phyloP scores from a whole-genome alignment of 2,888 invertebrate genomes.

The Caenorhabditis auriculariae region DNA sequence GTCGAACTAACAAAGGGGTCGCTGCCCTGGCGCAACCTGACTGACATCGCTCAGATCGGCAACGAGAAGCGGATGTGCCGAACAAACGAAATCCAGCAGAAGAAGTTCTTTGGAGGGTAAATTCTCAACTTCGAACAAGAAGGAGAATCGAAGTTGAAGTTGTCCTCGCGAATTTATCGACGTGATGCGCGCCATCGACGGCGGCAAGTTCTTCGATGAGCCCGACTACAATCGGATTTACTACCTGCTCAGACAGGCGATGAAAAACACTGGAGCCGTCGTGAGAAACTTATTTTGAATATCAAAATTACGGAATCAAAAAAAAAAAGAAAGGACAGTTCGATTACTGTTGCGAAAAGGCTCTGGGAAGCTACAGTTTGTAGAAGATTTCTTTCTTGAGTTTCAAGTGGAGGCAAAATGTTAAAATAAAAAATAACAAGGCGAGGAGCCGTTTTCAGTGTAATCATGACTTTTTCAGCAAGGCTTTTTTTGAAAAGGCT shows the following conservation, averaged over 20 bases:
- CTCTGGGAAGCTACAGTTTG: background rate
- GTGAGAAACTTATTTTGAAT: no score
- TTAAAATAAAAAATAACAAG: no score
- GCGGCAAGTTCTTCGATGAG: conserved; percentile 51
- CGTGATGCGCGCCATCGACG: conserved; percentile 37
- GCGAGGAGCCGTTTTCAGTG: no score
- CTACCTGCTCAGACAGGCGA: conserved; percentile 35
- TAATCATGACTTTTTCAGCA: no score
- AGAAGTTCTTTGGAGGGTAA: conserved; percentile 49
- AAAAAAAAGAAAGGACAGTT: background rate
- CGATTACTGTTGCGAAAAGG: no score
- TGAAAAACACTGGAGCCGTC: conserved; percentile 35
- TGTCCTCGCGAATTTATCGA: conserved; percentile 51
- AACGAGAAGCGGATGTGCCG: conserved; percentile 40
- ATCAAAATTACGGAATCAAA: conserved; percentile 4
- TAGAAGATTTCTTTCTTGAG: no score
- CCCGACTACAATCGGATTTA: conserved; percentile 50
- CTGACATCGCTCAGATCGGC: conserved; percentile 50
- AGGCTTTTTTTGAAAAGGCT: no score
- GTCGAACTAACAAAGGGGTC: conserved; percentile 51
- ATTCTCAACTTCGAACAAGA: background rate
- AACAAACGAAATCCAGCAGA: conserved; percentile 28
- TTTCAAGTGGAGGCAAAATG: no score
- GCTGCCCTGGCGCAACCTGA: conserved; percentile 53
- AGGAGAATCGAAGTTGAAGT: conserved; percentile 6